These are phyloP conservation scores for Pyralis farinalis DNA, from an alignment of 2,888 invertebrate species.

Conservation along the genomic window DNA sequence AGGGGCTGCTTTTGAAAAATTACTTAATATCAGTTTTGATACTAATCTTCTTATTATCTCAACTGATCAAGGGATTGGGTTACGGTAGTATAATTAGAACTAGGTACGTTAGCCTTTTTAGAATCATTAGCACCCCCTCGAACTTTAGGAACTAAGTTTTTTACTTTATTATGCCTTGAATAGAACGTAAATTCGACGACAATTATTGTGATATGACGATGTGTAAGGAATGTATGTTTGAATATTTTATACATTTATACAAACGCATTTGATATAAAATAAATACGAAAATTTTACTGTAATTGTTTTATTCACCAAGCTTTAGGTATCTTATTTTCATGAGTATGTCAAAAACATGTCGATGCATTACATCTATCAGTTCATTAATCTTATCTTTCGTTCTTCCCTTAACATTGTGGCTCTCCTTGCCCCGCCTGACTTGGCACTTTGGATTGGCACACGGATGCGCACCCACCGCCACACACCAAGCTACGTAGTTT, in stretches of 20 bases:
- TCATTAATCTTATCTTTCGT: too few species aligned
- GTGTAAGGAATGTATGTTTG: conserved; percentile 10
- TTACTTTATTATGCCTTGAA: conserved; percentile 16
- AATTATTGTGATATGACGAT: conserved; percentile 13
- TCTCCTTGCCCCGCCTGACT: too few species aligned
- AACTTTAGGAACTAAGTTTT: conserved; percentile 22
- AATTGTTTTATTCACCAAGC: too few species aligned
- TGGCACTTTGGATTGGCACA: too few species aligned
- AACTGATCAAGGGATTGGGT: conserved; percentile 10
- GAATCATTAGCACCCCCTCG: conserved; percentile 68
- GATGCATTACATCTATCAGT: too few species aligned
- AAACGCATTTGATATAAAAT: conserved; percentile 5
- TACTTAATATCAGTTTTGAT: conserved; percentile 4
- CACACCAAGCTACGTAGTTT: too few species aligned
- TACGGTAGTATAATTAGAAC: conserved; percentile 7
- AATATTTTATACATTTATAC: conserved; percentile 12
- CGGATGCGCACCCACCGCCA: too few species aligned
- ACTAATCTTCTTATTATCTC: background rate
- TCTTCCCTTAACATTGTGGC: too few species aligned
- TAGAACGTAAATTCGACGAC: background rate
- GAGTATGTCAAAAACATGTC: too few species aligned
- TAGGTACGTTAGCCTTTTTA: background rate
- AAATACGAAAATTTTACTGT: background rate
- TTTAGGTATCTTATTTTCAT: too few species aligned
- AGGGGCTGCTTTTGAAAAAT: conserved; percentile 69